Conservation (phyloP, 37 sponge, comb jelly and placozoan genomes). For the Halichondria panicea region DNA sequence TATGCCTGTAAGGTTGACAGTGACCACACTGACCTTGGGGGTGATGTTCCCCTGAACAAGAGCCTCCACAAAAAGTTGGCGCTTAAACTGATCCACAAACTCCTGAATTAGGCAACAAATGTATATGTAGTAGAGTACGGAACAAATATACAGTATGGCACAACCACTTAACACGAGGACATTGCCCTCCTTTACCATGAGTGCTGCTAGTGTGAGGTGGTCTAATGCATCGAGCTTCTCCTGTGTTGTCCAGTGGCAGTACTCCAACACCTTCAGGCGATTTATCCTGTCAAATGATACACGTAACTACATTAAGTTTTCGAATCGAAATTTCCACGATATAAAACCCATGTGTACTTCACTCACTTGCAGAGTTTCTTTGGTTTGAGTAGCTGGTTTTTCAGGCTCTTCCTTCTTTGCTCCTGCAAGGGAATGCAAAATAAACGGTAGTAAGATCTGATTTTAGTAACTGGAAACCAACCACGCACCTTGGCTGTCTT, state of each 20-base stretch:
- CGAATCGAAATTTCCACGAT: no score
- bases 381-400: constrained; percentile 31
- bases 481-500: constrained; percentile 20
- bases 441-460: neutral
- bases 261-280: constrained; percentile 30
- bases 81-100: constrained; percentile 7
- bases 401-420: neutral
- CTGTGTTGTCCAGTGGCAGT: neutral
- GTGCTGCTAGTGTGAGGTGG: neutral
- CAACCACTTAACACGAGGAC: neutral
- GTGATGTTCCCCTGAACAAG: constrained; percentile 69
- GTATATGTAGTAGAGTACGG: no score
- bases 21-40: constrained; percentile 7
- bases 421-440: constrained; percentile 19
- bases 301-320: neutral
- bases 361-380: constrained; percentile 40
- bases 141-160: no score
- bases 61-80: constrained; percentile 49
- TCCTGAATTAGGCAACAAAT: constrained; percentile 29
- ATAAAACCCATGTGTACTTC: neutral
- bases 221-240: constrained; percentile 24
- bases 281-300: constrained; percentile 5
- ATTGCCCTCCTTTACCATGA: constrained; percentile 1
- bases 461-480: neutral
- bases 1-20: neutral